Evolutionary conservation across 2,888 invertebrate species (phyloP), one percentile per base, ranked within the genome.

Genomic region (Allacma fusca): DNA sequence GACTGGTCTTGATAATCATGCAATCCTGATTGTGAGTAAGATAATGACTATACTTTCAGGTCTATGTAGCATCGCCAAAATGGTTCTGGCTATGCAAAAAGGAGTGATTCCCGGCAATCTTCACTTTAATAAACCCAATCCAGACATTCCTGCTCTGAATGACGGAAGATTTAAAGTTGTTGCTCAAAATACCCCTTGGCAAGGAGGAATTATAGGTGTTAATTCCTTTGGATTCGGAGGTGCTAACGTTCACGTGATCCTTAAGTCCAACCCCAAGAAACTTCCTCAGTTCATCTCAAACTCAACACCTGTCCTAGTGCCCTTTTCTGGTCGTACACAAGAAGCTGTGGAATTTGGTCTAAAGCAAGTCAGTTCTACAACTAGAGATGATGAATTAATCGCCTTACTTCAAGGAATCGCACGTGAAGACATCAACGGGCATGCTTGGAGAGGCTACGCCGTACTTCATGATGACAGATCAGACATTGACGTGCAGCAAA

Each of bases 191-290:
- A 92, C 91, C 80, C 91, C 92, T 29, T 97, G 94, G 93, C 91
- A 92, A 75, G 97, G 97, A 70, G 97, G 97, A n/a, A 90, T 95
- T 79, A 92, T 95, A 73, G 97, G 93, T 26, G 88, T 99, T 40
- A 99, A 98, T 88, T 97, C 97, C 12, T 99, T 99, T 87, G 98
- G 98, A 23, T 98, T 98, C 88, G 98, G 98, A 80, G 99, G 99
- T 75, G 95, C 96, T 64, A 97, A 97, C 88, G 74, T 72, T n/a
- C 97, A 97, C 88, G 88, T 95, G 0, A 89, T 97, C 83, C 89
- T 97, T 19, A 91, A 92, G 86, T 93, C 95, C 7, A 92, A 94
- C 86, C 90, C 92, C 0, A 92, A 92, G 85, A 92, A 91, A 86
- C 64, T 57, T 16, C 59, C 78, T 5, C 67, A 76, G 12, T 79